These are phyloP conservation scores for Anguilla obscura DNA, from an alignment of 2,797 vertebrate genomes.

Conservation along the genomic window DNA sequence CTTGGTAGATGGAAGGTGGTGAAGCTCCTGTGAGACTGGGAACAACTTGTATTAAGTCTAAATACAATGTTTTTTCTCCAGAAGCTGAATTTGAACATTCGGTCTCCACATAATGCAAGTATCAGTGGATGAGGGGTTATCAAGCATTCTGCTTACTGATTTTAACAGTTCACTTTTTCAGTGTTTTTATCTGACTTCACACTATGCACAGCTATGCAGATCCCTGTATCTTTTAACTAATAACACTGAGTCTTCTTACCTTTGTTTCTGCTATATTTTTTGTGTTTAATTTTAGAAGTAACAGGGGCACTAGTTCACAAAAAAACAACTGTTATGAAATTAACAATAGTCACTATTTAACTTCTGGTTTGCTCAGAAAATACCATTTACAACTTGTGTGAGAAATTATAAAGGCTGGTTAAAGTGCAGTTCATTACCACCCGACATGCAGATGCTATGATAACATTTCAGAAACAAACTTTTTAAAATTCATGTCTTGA, in stretches of 20 bases:
- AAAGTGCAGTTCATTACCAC: neutral
- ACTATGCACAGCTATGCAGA: neutral
- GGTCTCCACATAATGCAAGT: neutral
- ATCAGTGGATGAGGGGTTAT: neutral
- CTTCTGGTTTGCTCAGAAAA: neutral
- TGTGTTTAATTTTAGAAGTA: neutral
- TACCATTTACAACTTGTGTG: neutral
- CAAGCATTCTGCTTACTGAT: neutral
- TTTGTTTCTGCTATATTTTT: neutral
- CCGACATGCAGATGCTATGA: neutral
- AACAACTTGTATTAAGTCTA: neutral
- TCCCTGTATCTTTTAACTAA: neutral
- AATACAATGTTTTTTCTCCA: neutral
- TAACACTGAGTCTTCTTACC: neutral
- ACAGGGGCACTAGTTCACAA: neutral
- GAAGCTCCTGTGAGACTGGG: conserved; percentile 6
- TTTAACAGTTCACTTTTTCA: neutral
- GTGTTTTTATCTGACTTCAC: neutral
- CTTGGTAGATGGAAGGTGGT: neutral
- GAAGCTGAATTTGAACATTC: neutral
- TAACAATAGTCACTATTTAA: too few relatives aligned
- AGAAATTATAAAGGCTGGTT: neutral
- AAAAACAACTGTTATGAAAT: too few relatives aligned
- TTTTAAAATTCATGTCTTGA: neutral
- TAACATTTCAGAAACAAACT: neutral